Evolutionary conservation across 1,140 invertebrate genomes (phyloP).

Genomic region (Lethrus apterus): DNA sequence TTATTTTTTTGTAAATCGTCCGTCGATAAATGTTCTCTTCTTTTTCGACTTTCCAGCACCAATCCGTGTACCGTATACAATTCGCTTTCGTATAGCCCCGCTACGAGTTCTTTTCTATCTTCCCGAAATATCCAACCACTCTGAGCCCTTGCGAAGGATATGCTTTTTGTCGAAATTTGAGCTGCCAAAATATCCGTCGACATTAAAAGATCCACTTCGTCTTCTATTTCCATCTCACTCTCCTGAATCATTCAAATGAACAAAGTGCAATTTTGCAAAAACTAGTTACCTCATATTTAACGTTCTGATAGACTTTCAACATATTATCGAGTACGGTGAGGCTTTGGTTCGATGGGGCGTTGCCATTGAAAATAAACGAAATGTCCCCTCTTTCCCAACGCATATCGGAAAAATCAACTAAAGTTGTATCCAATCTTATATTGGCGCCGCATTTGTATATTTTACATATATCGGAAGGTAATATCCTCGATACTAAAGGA

Average conservation of each 20-base stretch:
- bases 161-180: slow-evolving; percentile 94
- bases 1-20: slow-evolving; percentile 97
- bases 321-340: slow-evolving; percentile 90
- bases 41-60: slow-evolving; percentile 84
- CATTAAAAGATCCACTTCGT: slow-evolving; percentile 97
- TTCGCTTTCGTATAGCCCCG: slow-evolving; percentile 86
- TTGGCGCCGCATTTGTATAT: slow-evolving; percentile 90
- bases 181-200: slow-evolving; percentile 91
- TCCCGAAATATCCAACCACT: slow-evolving; percentile 93
- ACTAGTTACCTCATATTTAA: slow-evolving; percentile 64
- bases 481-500: slow-evolving; percentile 87
- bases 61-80: slow-evolving; percentile 91
- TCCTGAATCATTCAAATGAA: slow-evolving; percentile 47
- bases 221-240: slow-evolving; percentile 86
- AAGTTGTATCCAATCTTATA: slow-evolving; percentile 89
- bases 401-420: slow-evolving; percentile 93
- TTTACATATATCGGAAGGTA: slow-evolving; percentile 94
- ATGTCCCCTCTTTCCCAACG: slow-evolving; percentile 94
- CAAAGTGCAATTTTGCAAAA: neutral
- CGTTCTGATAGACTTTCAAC: slow-evolving; percentile 80
- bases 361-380: slow-evolving; percentile 92
- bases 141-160: slow-evolving; percentile 85
- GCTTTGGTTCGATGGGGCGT: slow-evolving; percentile 68
- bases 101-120: slow-evolving; percentile 84
- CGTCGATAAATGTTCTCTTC: slow-evolving; percentile 87